These are phyloP conservation scores for Rhyzopertha dominica DNA, from an alignment of 1,140 invertebrate genomes.

Conservation along the genomic window DNA sequence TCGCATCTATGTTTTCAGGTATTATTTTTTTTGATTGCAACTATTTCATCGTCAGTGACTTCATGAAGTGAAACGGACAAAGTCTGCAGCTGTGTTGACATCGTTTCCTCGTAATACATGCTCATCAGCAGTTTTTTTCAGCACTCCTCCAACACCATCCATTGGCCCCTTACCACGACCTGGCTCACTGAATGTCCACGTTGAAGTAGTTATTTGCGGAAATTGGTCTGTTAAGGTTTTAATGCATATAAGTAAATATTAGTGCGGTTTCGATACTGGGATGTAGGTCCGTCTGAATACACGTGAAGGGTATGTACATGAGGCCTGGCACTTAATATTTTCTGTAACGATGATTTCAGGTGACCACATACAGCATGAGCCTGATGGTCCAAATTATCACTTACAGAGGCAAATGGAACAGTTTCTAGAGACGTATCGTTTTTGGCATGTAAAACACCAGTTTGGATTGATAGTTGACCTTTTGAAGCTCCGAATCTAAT, in stretches of 20 bases:
- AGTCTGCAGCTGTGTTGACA: conserved; percentile 23
- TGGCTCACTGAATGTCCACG: conserved; percentile 46
- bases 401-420: conserved; percentile 40
- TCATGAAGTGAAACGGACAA: conserved; percentile 20
- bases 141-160: conserved; percentile 44
- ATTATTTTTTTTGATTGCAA: conserved; percentile 16
- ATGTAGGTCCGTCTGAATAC: conserved; percentile 33
- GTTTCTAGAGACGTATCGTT: conserved; percentile 25
- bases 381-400: conserved; percentile 38
- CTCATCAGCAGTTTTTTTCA: conserved; percentile 43
- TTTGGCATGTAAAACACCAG: conserved; percentile 34
- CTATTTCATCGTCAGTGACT: conserved; percentile 21
- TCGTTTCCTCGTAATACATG: conserved; percentile 37
- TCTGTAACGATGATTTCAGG: conserved; percentile 35
- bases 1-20: conserved; percentile 27
- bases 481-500: conserved; percentile 39
- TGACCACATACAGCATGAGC: conserved; percentile 42
- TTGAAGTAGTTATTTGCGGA: conserved; percentile 28
- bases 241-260: conserved; percentile 32
- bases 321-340: no score
- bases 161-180: conserved; percentile 47
- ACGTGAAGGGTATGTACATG: conserved; percentile 29
- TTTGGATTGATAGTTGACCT: conserved; percentile 39
- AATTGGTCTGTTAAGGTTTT: conserved; percentile 30
- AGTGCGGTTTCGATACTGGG: conserved; percentile 35